Conservation (phyloP, 2,888 invertebrate species). For the Peribatodes rhomboidaria region DNA sequence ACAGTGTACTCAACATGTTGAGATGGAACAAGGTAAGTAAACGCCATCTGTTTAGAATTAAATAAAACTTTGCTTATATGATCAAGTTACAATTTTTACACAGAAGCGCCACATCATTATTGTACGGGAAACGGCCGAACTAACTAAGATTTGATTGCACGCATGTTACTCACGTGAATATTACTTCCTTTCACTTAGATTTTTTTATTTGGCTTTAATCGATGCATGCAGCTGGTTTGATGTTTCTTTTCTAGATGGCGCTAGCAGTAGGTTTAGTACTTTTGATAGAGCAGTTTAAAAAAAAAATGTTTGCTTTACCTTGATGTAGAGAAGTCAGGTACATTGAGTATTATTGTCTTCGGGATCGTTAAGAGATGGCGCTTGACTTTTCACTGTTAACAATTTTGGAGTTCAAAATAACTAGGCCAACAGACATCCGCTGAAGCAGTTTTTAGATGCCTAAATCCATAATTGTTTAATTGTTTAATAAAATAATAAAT, state of each 20-base stretch:
- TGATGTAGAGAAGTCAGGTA: too few species aligned
- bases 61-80: neutral
- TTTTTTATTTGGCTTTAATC: slow-evolving; percentile 10
- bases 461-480: too few species aligned
- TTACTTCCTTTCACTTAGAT: slow-evolving; percentile 22
- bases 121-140: neutral
- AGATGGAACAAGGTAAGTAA: neutral
- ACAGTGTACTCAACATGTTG: neutral
- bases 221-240: neutral
- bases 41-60: neutral
- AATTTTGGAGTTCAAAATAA: too few species aligned
- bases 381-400: too few species aligned
- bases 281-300: too few species aligned
- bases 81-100: neutral
- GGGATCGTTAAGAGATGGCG: neutral
- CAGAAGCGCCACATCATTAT: slow-evolving; percentile 18
- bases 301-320: too few species aligned
- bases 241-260: slow-evolving; percentile 25
- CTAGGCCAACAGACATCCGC: too few species aligned
- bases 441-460: too few species aligned
- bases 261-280: neutral
- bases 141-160: slow-evolving; percentile 21
- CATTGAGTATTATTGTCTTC: neutral
- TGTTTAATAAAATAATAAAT: too few species aligned
- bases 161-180: neutral